phyloP scores from a whole-genome alignment of 1,140 invertebrate genomes.

The Neuroterus valhalla region DNA sequence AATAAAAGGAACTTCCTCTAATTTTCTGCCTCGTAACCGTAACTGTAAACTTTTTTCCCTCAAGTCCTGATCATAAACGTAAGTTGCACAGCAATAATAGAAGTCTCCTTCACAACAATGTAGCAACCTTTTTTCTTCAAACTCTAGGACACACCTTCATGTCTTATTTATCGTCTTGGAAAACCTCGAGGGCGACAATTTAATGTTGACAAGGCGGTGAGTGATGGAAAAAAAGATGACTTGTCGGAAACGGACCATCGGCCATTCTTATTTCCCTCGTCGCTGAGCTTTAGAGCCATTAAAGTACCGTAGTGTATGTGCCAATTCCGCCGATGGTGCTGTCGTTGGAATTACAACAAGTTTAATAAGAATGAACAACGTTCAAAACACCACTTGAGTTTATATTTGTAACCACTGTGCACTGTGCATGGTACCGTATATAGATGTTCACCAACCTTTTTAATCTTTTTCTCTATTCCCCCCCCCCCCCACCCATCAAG shows the following conservation, averaged over 20 bases:
- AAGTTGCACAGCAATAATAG: background rate
- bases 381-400: background rate
- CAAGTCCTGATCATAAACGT: background rate
- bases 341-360: background rate
- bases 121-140: background rate
- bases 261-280: too few species aligned
- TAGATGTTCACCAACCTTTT: background rate
- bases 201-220: slow-evolving; percentile 3
- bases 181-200: slow-evolving; percentile 2
- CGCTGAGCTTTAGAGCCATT: too few species aligned
- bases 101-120: background rate
- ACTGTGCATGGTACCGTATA: too few species aligned
- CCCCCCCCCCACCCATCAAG: background rate
- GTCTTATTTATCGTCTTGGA: background rate
- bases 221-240: background rate
- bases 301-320: too few species aligned
- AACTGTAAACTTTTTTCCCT: too few species aligned
- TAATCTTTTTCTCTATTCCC: background rate
- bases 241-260: background rate
- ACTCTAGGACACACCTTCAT: background rate
- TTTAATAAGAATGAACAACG: background rate
- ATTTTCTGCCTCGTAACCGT: background rate
- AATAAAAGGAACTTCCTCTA: background rate
- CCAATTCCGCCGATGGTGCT: too few species aligned
- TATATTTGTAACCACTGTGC: background rate